Evolutionary conservation across 2,797 vertebrate species (phyloP), one percentile per base, ranked within the genome.

Genomic region (Emys orbicularis): DNA sequence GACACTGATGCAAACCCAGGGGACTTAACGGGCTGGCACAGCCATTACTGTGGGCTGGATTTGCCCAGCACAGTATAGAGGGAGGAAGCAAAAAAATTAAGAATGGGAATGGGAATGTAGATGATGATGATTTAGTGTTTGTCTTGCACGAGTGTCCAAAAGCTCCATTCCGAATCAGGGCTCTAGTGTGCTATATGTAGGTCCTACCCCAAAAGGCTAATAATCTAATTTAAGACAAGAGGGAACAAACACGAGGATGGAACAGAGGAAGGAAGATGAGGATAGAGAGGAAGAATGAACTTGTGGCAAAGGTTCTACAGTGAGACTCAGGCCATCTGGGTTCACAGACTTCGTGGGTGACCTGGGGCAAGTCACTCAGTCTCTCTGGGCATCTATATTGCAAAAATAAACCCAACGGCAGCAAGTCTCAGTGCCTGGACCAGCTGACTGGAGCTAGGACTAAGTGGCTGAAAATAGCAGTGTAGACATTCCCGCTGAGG

Each of bases 161-260:
- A 44, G 53, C 53, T 16, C 37, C n/a, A 25, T 29, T 16, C 37
- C 81, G 3, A 27, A 81, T 29, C 0, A 8, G 0, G 54, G 18
- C 4, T 2, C 6, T 57, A 53, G 0, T 6, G 41, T n/a, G 23
- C 19, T 79, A 10, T 2, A 0, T 2, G 41, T 82, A 89, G 21
- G 94, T 44, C 61, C 19, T 50, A 54, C 12, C 72, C 72, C 72
- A 74, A 74, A 25, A 2, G 61, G 37, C 23, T 44, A 31, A 2
- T 52, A 44, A 25, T 0, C 8, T 47, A 53, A 57, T 92, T 93
- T 21, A 61, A 81, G 87, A 57, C 8, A 15, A 49, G 53, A 90
- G 74, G 52, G 84, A 93, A 86, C 41, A 90, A 16, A 87, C 84
- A 76, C 84, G 79, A 79, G 56, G 83, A 95, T 89, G 34, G 81